phyloP scores from a whole-genome alignment of 2,888 invertebrate species.

The Idaea straminata region DNA sequence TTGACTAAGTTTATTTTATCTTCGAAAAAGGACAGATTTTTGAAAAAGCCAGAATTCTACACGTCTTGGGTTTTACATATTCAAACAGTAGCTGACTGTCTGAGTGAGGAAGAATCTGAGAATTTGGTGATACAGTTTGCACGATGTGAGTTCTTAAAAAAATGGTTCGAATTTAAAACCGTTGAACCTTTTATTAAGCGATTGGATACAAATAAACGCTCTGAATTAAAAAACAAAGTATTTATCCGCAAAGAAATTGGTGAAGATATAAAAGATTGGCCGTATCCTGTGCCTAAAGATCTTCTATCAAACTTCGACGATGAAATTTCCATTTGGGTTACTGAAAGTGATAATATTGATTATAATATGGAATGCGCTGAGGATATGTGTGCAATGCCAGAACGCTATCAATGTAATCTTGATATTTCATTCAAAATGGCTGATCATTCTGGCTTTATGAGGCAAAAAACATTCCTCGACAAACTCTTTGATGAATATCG shows the following conservation, averaged over 20 bases:
- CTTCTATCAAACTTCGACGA: conserved; percentile 4
- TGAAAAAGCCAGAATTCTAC: conserved; percentile 35
- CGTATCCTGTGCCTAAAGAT: conserved; percentile 35
- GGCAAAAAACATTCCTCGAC: conserved; percentile 39
- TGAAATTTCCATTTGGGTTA: neutral
- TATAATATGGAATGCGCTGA: neutral
- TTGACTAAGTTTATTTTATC: conserved; percentile 32
- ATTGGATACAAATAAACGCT: conserved; percentile 27
- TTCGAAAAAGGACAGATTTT: conserved; percentile 28
- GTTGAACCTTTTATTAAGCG: conserved; percentile 35
- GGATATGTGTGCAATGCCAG: conserved; percentile 3
- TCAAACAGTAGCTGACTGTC: conserved; percentile 25
- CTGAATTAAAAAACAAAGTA: conserved; percentile 33
- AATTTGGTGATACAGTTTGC: conserved; percentile 30
- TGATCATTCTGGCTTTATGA: conserved; percentile 17
- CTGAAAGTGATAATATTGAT: neutral
- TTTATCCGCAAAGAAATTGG: conserved; percentile 37
- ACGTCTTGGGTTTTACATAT: conserved; percentile 29
- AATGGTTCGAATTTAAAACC: conserved; percentile 30
- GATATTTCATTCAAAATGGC: neutral
- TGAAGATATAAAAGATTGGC: conserved; percentile 30
- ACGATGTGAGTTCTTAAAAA: conserved; percentile 27
- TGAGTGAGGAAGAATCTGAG: conserved; percentile 31
- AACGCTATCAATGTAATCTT: neutral
- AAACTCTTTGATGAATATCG: conserved; percentile 54